Percentiles rank a stretch among this genome's conserved stretches.
These are phyloP conservation scores for Eretmocerus hayati DNA, from an alignment of 2,888 invertebrate genomes.

Conservation along the genomic window DNA sequence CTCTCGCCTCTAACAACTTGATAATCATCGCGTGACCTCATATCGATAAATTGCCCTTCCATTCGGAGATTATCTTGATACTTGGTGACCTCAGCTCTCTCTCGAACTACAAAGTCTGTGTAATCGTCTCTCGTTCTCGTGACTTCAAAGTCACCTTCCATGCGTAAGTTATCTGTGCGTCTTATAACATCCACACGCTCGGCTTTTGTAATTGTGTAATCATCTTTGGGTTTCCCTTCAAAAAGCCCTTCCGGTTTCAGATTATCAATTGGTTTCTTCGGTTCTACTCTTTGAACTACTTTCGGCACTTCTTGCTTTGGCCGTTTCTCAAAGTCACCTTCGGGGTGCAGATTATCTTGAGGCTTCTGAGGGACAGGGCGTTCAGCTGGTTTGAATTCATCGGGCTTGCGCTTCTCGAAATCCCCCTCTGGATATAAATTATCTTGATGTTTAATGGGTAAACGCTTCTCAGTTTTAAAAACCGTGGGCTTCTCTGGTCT, in stretches of 20 bases:
- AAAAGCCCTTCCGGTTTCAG: conserved; percentile 49
- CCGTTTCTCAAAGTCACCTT: conserved; percentile 52
- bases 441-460: conserved; percentile 51
- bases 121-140: conserved; percentile 26
- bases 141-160: neutral
- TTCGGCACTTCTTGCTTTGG: conserved; percentile 49
- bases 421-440: conserved; percentile 50
- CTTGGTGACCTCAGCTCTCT: conserved; percentile 46
- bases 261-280: conserved; percentile 51
- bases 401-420: conserved; percentile 34
- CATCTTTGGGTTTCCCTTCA: conserved; percentile 46
- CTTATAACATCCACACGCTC: no score
- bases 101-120: conserved; percentile 48
- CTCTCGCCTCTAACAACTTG: conserved; percentile 46
- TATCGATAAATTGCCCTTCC: conserved; percentile 56
- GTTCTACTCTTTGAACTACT: conserved; percentile 52
- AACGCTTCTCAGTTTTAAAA: conserved; percentile 41
- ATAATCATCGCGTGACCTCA: conserved; percentile 53
- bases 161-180: no score
- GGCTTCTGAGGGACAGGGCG: conserved; percentile 42
- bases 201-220: no score
- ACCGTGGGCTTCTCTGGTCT: conserved; percentile 24
- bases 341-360: conserved; percentile 52
- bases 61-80: conserved; percentile 51
- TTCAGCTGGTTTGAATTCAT: conserved; percentile 36